Percentiles rank a stretch among this genome's conserved stretches.
These are phyloP conservation scores for Hofmannophila pseudospretella DNA, from an alignment of 2,888 invertebrate genomes.

Conservation along the genomic window DNA sequence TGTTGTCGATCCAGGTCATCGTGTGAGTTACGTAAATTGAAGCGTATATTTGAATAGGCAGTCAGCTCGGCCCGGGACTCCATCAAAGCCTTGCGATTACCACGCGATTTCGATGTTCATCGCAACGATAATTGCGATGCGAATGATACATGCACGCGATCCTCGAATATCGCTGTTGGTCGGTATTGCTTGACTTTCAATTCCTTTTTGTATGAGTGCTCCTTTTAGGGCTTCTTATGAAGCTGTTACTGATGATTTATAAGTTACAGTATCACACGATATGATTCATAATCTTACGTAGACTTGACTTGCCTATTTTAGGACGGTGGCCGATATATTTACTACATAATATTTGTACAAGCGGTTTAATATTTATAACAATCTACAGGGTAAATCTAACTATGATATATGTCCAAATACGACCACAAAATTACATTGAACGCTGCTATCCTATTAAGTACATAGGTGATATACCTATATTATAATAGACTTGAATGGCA, in stretches of 20 bases:
- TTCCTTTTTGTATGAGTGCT: conserved; percentile 20
- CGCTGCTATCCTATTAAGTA: too few species aligned
- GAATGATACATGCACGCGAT: conserved; percentile 71
- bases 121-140: conserved; percentile 60
- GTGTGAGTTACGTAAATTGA: neutral
- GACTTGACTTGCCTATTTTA: neutral
- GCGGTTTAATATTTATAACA: too few species aligned
- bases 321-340: too few species aligned
- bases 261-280: conserved; percentile 18
- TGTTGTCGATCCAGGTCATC: too few species aligned
- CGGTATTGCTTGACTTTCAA: conserved; percentile 33
- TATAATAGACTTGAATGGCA: too few species aligned
- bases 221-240: conserved; percentile 45
- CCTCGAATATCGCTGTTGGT: conserved; percentile 39
- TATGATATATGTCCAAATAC: too few species aligned
- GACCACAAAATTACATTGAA: too few species aligned
- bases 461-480: too few species aligned
- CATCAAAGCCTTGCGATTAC: conserved; percentile 43
- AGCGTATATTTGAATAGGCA: conserved; percentile 28
- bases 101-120: conserved; percentile 68
- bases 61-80: conserved; percentile 19
- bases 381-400: too few species aligned
- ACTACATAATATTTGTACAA: too few species aligned
- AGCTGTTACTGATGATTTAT: conserved; percentile 40
- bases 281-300: conserved; percentile 5